Evolutionary conservation across 1,140 invertebrate species (phyloP).

Genomic region (Drosophila aff.): DNA sequence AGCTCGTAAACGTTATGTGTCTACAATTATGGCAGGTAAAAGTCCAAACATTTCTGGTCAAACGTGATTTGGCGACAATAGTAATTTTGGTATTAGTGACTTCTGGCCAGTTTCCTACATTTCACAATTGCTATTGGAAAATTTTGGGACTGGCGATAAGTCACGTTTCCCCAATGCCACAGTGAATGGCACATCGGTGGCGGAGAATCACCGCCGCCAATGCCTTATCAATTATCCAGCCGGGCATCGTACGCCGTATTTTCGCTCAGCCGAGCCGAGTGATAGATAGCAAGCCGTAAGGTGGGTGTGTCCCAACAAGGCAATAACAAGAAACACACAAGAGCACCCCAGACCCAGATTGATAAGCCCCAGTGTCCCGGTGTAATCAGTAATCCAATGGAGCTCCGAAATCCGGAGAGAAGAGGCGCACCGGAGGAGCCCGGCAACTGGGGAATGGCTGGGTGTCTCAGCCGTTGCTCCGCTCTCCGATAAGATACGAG

Average conservation of each 20-base stretch:
- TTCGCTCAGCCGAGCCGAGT: conserved; percentile 1
- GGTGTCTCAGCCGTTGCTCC: neutral
- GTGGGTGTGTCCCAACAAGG: conserved; percentile 43
- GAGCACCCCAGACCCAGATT: conserved; percentile 50
- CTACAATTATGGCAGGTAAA: conserved; percentile 12
- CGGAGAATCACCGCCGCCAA: neutral
- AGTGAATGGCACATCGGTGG: conserved; percentile 19
- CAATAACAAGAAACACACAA: conserved; percentile 34
- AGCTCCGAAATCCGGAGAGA: conserved; percentile 15
- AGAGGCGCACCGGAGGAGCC: neutral
- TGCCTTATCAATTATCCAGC: conserved; percentile 49
- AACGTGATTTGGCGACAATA: conserved; percentile 41
- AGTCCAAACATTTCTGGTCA: conserved; percentile 6
- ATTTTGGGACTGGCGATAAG: conserved; percentile 43
- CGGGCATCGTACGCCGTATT: conserved; percentile 8
- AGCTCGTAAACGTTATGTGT: conserved; percentile 1
- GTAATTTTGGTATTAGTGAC: conserved; percentile 13
- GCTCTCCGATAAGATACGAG: conserved; percentile 46
- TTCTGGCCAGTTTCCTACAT: conserved; percentile 41
- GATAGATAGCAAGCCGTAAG: conserved; percentile 37
- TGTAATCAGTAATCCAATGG: conserved; percentile 39
- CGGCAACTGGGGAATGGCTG: conserved; percentile 27
- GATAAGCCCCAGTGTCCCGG: conserved; percentile 36
- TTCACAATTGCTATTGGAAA: conserved; percentile 36
- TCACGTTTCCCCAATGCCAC: conserved; percentile 37